These are phyloP conservation scores for Trisateles emortualis DNA, from an alignment of 2,888 invertebrate species.

Conservation along the genomic window DNA sequence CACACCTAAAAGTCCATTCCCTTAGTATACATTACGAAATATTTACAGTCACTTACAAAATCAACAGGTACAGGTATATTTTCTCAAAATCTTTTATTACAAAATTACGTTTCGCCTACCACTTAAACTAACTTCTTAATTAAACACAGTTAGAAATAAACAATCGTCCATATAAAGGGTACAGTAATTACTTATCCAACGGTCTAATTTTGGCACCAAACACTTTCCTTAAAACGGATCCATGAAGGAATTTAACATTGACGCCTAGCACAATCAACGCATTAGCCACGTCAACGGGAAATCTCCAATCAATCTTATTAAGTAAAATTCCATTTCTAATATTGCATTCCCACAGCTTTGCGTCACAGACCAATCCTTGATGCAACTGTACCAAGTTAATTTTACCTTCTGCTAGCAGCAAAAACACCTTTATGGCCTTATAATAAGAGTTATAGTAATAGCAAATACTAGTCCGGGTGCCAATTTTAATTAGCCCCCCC, in stretches of 20 bases:
- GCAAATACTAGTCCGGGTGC: constrained; percentile 60
- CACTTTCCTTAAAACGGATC: constrained; percentile 9
- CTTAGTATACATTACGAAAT: no score
- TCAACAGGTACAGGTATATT: no score
- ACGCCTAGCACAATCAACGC: constrained; percentile 12
- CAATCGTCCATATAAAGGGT: neutral
- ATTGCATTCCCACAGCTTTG: constrained; percentile 53
- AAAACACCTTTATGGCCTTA: constrained; percentile 41
- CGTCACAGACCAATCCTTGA: constrained; percentile 34
- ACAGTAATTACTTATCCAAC: constrained; percentile 12
- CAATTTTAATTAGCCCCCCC: constrained; percentile 84
- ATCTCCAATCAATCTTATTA: constrained; percentile 51
- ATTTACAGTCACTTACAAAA: no score
- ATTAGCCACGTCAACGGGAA: constrained; percentile 31
- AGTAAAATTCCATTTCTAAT: constrained; percentile 51
- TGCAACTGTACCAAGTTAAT: constrained; percentile 30
- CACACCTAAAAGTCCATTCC: no score
- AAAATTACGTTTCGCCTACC: no score
- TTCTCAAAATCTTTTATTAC: no score
- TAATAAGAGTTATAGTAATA: constrained; percentile 41
- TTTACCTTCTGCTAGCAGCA: constrained; percentile 10
- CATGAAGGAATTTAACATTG: constrained; percentile 12
- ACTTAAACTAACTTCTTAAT: no score
- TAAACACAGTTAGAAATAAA: constrained; percentile 2
- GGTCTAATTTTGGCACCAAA: constrained; percentile 4